Evolutionary conservation across 2,113 vertebrate species (phyloP).

Genomic region (Bos taurus): DNA sequence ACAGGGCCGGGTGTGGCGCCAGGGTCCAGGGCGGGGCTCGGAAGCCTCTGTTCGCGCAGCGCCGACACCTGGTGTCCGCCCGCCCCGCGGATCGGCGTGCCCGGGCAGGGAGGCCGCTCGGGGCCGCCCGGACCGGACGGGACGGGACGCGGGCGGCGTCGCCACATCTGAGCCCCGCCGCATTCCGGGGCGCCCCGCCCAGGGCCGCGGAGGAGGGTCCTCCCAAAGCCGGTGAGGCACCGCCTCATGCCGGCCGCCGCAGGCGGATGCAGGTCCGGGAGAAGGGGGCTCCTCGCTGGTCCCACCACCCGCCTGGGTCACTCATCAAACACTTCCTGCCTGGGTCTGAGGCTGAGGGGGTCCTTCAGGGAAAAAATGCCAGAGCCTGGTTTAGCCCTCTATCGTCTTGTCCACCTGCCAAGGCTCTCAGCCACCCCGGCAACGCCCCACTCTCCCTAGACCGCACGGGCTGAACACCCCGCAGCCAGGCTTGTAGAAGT

Average conservation of each 20-base stretch:
- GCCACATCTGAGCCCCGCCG: conserved; percentile 57
- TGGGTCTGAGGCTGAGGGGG: background rate
- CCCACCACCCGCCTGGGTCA: background rate
- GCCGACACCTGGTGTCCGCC: conserved; percentile 13
- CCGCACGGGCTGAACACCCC: background rate
- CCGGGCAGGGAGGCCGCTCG: conserved; percentile 31
- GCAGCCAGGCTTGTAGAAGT: background rate
- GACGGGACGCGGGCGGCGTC: conserved; percentile 60
- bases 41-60: conserved; percentile 4
- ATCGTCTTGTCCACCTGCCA: background rate
- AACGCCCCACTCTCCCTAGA: too few species aligned
- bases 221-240: background rate
- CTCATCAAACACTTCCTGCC: background rate
- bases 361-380: background rate
- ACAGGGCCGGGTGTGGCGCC: background rate
- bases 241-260: background rate
- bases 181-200: conserved; percentile 44
- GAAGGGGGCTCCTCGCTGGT: too few species aligned
- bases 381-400: background rate
- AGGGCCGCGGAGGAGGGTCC: background rate
- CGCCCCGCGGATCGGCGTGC: conserved; percentile 35
- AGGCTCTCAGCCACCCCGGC: background rate
- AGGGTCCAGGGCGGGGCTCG: background rate
- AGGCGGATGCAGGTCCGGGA: background rate
- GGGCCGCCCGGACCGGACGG: background rate